Evolutionary conservation across 2,888 invertebrate genomes (phyloP).

Genomic region (Eupeodes latifasciatus): DNA sequence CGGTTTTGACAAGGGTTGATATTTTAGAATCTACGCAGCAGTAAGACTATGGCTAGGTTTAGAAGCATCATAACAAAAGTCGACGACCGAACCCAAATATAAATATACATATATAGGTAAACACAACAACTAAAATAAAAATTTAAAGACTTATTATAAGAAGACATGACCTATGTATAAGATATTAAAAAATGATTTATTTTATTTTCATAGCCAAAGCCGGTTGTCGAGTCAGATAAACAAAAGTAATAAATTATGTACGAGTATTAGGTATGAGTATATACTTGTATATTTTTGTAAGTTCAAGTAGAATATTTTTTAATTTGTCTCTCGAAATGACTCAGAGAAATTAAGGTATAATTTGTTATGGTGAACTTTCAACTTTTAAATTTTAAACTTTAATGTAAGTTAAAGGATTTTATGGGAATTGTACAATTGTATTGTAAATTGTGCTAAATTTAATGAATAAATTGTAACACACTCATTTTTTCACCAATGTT

Average conservation of each 20-base stretch:
- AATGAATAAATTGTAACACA: no score
- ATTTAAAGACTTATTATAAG: background rate
- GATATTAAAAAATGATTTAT: slow-evolving; percentile 3
- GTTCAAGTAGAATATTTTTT: background rate
- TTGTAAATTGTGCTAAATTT: no score
- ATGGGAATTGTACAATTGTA: no score
- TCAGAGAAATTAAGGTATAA: background rate
- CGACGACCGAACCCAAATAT: slow-evolving; percentile 11
- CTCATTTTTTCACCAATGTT: no score
- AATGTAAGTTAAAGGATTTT: no score
- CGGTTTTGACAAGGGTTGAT: slow-evolving; percentile 29
- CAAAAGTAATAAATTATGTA: slow-evolving; percentile 10
- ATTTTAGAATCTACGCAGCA: background rate
- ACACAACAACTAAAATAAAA: background rate
- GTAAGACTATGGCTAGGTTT: background rate
- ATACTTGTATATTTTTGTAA: background rate
- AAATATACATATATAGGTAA: background rate
- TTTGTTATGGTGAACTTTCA: background rate
- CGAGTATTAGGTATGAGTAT: background rate
- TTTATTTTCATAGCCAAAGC: background rate
- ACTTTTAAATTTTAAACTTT: no score
- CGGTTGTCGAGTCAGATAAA: slow-evolving; percentile 1
- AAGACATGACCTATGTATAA: slow-evolving; percentile 12
- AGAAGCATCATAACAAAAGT: slow-evolving; percentile 4
- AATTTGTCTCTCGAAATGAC: background rate